phyloP scores from a whole-genome alignment of 2,888 invertebrate genomes.

The Hedya salicella region DNA sequence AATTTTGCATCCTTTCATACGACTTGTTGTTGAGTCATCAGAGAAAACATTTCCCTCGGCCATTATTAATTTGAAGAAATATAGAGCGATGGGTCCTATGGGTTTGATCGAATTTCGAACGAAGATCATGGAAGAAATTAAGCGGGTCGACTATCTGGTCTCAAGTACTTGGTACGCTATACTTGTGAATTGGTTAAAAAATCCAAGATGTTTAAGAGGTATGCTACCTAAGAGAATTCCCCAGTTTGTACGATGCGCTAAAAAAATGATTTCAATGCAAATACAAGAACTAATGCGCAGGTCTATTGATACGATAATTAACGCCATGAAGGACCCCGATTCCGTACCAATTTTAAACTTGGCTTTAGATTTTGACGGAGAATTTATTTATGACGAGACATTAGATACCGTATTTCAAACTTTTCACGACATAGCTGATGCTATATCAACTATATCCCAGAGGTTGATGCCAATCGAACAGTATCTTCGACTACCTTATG shows the following conservation, averaged over 20 bases:
- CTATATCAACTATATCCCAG: constrained; percentile 83
- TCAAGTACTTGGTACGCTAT: constrained; percentile 77
- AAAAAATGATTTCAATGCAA: constrained; percentile 82
- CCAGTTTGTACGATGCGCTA: constrained; percentile 73
- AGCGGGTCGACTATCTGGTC: constrained; percentile 73
- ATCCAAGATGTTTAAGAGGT: constrained; percentile 74
- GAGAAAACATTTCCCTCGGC: constrained; percentile 79
- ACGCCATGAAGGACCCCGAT: constrained; percentile 79
- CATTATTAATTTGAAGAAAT: constrained; percentile 82
- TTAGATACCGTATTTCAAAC: constrained; percentile 81
- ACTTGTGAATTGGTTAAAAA: constrained; percentile 78
- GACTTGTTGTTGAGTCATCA: constrained; percentile 84
- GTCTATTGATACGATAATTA: constrained; percentile 87
- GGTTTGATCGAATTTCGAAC: constrained; percentile 65
- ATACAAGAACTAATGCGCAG: constrained; percentile 88
- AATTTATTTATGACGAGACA: constrained; percentile 86
- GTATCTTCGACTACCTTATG: constrained; percentile 72
- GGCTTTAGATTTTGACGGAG: constrained; percentile 81
- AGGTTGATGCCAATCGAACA: constrained; percentile 86
- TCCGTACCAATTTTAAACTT: constrained; percentile 87
- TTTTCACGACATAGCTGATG: constrained; percentile 85
- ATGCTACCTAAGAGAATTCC: constrained; percentile 70
- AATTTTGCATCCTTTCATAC: constrained; percentile 86
- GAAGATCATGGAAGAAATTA: constrained; percentile 71
- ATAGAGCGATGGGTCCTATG: constrained; percentile 73